These are phyloP conservation scores for Drosophila carrolli DNA, from an alignment of 1,140 invertebrate species.

Conservation along the genomic window DNA sequence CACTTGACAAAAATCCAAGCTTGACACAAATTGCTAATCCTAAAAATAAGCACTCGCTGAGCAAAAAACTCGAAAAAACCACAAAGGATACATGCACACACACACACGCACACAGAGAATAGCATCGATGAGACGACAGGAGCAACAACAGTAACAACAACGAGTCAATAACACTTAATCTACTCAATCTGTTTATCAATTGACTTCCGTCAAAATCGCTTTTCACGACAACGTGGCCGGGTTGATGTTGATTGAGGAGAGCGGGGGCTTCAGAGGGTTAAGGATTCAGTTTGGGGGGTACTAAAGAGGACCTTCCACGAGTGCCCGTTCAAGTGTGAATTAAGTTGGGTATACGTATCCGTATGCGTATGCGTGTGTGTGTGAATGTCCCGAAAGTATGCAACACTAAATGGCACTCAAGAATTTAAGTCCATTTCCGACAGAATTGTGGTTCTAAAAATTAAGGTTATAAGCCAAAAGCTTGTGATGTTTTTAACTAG, in stretches of 20 bases:
- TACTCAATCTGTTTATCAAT: constrained; percentile 78
- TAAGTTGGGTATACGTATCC: constrained; percentile 31
- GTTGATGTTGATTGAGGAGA: constrained; percentile 56
- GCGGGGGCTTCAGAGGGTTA: constrained; percentile 4
- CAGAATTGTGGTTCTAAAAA: constrained; percentile 19
- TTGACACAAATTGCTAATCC: constrained; percentile 58
- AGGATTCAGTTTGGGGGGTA: not conserved
- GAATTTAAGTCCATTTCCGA: constrained; percentile 17
- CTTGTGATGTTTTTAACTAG: not conserved
- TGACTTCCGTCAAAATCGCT: constrained; percentile 74
- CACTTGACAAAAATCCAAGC: constrained; percentile 31
- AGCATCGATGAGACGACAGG: constrained; percentile 10
- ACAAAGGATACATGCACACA: constrained; percentile 2
- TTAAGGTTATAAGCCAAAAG: not conserved
- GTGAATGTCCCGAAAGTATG: constrained; percentile 30
- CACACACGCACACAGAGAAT: constrained; percentile 6
- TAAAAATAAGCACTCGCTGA: constrained; percentile 48
- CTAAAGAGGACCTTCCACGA: not conserved
- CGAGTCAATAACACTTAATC: constrained; percentile 77
- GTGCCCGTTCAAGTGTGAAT: constrained; percentile 61
- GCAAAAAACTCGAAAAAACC: constrained; percentile 18
- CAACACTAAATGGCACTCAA: constrained; percentile 59
- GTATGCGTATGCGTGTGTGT: constrained; percentile 6
- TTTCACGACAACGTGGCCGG: constrained; percentile 61
- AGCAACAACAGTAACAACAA: constrained; percentile 20